These are phyloP conservation scores for Ginglymostoma cirratum DNA, from an alignment of 2,113 vertebrate genomes.

Conservation along the genomic window DNA sequence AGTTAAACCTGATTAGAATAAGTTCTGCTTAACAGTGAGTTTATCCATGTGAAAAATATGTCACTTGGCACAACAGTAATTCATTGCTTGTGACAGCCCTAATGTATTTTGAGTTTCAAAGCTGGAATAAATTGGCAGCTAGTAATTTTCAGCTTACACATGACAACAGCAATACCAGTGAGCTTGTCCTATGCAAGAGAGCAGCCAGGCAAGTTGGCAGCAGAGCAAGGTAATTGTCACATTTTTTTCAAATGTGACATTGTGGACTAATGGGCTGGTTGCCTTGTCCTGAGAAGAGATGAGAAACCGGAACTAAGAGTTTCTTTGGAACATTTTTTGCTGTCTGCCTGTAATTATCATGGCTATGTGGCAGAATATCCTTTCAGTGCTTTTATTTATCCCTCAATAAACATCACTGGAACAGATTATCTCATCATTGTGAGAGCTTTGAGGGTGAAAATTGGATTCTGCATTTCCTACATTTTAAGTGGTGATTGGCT, in stretches of 20 bases:
- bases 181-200: neutral
- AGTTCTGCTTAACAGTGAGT: neutral
- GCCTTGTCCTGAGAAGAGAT: neutral
- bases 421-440: neutral
- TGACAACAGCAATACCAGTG: neutral
- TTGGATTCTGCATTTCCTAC: neutral
- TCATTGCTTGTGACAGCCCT: neutral
- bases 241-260: neutral
- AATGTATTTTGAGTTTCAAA: neutral
- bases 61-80: neutral
- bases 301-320: neutral
- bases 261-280: neutral
- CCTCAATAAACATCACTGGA: neutral
- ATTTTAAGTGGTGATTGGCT: neutral
- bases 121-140: neutral
- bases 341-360: neutral
- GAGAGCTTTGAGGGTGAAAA: neutral
- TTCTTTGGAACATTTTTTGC: neutral
- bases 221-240: neutral
- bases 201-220: neutral
- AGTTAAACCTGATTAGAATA: neutral
- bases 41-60: constrained; percentile 1
- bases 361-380: neutral
- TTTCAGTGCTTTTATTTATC: neutral
- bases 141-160: neutral